A percentile compares a stretch with the other conserved stretches of the same genome.
Evolutionary conservation across 35 echinoderm and acorn worm species (phyloP).

Genomic region (Patiria miniata): DNA sequence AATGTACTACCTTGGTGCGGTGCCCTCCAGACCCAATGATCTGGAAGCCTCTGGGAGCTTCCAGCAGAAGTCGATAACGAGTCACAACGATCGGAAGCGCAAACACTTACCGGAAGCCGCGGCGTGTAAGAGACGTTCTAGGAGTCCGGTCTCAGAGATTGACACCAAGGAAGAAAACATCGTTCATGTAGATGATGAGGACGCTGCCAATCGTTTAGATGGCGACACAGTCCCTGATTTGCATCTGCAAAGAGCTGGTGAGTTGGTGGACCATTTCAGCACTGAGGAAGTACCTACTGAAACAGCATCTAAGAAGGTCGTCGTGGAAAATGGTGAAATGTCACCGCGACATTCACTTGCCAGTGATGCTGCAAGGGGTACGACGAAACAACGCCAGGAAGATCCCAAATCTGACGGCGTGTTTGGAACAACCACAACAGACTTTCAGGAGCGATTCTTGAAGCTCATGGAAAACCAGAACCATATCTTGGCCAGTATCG

Average conservation of each 20-base stretch:
- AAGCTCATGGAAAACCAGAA: constrained; percentile 23
- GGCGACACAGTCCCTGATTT: background rate
- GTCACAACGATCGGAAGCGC: background rate
- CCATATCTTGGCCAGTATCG: constrained; percentile 14
- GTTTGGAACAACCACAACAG: background rate
- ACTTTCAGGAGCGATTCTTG: background rate
- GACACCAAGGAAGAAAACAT: background rate
- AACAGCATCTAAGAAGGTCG: background rate
- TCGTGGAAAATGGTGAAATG: too few relatives aligned
- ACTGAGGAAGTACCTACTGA: background rate
- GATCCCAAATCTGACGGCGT: background rate
- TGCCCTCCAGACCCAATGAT: background rate
- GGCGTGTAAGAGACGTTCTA: background rate
- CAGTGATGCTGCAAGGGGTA: background rate
- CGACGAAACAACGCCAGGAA: background rate
- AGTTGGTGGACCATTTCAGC: too few relatives aligned
- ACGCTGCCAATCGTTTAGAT: background rate
- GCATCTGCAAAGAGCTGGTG: background rate
- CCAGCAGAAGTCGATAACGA: background rate
- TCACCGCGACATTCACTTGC: background rate
- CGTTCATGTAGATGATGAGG: background rate
- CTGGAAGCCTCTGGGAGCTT: background rate
- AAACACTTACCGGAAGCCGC: background rate
- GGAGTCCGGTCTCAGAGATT: background rate
- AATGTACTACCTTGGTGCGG: background rate